Evolutionary conservation across 2,113 vertebrate species (phyloP).

Genomic region (Sardina pilchardus): DNA sequence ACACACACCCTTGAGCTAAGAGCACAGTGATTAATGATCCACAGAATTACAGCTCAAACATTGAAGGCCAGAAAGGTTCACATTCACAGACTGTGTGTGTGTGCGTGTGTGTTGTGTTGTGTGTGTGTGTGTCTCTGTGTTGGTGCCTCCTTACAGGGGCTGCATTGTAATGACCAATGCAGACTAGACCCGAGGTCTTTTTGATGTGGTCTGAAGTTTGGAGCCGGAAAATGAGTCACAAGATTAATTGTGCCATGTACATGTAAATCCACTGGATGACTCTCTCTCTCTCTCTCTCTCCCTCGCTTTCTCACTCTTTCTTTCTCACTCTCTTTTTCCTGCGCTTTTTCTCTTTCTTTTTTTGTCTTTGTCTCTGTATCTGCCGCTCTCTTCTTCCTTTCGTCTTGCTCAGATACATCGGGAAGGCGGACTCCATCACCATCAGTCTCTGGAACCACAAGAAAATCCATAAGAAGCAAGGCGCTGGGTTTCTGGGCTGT

Average conservation of each 20-base stretch:
- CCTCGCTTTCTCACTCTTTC: conserved; percentile 25
- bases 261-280: not conserved
- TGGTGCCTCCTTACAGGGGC: not conserved
- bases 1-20: not conserved
- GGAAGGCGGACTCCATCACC: conserved; percentile 96
- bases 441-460: conserved; percentile 99
- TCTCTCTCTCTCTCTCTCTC: not conserved
- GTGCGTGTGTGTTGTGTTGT: too few species aligned
- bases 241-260: conserved; percentile 61
- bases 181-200: not conserved
- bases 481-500: conserved; percentile 96
- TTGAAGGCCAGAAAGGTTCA: conserved; percentile 46
- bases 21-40: conserved; percentile 47
- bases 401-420: conserved; percentile 83
- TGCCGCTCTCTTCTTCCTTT: conserved; percentile 42
- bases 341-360: conserved; percentile 43
- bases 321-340: conserved; percentile 34
- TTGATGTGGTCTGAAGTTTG: conserved; percentile 1
- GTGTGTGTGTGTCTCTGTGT: not conserved
- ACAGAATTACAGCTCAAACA: conserved; percentile 35
- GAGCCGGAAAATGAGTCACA: conserved; percentile 31
- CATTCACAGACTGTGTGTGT: conserved; percentile 26
- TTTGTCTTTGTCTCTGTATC: conserved; percentile 42
- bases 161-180: not conserved
- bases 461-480: conserved; percentile 99